phyloP scores from a whole-genome alignment of 2,888 invertebrate species.

The Drosophila phalerata region DNA sequence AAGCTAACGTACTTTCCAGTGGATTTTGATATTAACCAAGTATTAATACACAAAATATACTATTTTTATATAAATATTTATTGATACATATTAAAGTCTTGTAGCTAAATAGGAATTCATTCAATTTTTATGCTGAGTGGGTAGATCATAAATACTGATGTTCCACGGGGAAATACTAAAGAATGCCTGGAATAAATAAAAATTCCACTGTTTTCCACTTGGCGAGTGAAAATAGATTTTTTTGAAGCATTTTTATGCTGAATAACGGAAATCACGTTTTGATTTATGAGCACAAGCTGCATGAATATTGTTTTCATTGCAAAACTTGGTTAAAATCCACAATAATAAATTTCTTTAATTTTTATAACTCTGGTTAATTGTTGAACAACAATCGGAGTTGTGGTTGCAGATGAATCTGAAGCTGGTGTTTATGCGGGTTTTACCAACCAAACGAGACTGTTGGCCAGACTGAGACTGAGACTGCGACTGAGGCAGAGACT shows the following conservation, averaged over 20 bases:
- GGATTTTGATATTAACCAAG: neutral
- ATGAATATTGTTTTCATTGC: conserved; percentile 27
- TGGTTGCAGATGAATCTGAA: neutral
- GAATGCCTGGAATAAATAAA: conserved; percentile 3
- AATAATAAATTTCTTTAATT: conserved; percentile 48
- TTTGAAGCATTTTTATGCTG: conserved; percentile 11
- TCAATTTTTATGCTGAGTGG: conserved; percentile 5
- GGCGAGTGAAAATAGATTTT: conserved; percentile 36
- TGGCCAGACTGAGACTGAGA: conserved; percentile 4
- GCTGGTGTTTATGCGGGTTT: conserved; percentile 49
- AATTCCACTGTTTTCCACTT: neutral
- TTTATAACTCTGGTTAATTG: conserved; percentile 40
- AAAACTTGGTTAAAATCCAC: conserved; percentile 20
- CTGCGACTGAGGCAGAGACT: conserved; percentile 1
- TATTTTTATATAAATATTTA: conserved; percentile 12
- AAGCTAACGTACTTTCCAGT: neutral
- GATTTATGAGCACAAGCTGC: conserved; percentile 58
- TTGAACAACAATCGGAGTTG: conserved; percentile 17
- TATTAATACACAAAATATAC: conserved; percentile 2
- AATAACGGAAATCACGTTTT: conserved; percentile 42
- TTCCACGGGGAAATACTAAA: conserved; percentile 16
- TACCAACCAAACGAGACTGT: conserved; percentile 18
- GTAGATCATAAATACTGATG: conserved; percentile 10
- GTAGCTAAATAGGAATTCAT: conserved; percentile 1
- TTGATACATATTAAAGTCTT: conserved; percentile 7